These are phyloP conservation scores for Frankliniella intonsa DNA, from an alignment of 2,888 invertebrate genomes.

Conservation along the genomic window DNA sequence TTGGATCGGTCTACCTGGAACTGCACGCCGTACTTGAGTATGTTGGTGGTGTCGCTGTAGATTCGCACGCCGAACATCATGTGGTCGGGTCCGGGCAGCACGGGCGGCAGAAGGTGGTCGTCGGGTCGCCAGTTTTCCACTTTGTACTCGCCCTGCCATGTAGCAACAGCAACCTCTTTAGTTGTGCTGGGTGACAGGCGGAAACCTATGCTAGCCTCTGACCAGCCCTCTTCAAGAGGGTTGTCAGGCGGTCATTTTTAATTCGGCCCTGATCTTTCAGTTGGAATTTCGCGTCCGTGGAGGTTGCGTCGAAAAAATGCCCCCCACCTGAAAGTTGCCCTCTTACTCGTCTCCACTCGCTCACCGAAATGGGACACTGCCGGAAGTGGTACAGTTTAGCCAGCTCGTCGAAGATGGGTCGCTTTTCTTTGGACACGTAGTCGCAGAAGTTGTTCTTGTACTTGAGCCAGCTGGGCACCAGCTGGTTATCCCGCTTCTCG, in stretches of 20 bases:
- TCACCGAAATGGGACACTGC: neutral
- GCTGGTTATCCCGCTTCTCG: neutral
- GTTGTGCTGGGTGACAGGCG: neutral
- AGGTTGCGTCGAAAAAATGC: no score
- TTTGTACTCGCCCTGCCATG: neutral
- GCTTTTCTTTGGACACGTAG: neutral
- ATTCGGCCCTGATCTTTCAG: no score
- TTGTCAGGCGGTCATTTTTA: no score
- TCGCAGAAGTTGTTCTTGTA: neutral
- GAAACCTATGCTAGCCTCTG: neutral
- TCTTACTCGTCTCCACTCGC: neutral
- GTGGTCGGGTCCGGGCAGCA: neutral
- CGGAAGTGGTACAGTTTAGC: neutral
- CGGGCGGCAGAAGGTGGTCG: neutral
- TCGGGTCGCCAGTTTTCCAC: slow-evolving; percentile 10
- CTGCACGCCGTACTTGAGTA: neutral
- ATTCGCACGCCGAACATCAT: neutral
- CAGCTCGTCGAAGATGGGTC: neutral
- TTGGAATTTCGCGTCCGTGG: no score
- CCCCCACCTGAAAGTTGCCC: no score
- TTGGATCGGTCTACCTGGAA: neutral
- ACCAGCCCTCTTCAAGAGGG: neutral
- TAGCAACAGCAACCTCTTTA: no score
- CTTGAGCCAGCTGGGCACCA: slow-evolving; percentile 1
- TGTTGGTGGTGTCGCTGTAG: neutral